Conservation (phyloP, 2,888 invertebrate genomes). For the Acanthoscelides obtectus region DNA sequence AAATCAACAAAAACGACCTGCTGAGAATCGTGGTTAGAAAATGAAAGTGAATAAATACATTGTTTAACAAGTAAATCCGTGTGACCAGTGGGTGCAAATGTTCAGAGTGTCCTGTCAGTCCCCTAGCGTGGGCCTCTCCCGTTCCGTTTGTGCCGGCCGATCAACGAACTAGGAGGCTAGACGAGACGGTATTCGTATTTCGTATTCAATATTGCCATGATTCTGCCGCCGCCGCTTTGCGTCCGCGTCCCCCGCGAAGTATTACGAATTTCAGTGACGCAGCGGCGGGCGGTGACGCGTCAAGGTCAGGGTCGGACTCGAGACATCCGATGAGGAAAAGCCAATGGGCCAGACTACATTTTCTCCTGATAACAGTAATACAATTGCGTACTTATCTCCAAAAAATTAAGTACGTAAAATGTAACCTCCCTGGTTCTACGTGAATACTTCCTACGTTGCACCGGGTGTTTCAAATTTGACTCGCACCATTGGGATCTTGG, state of each 20-base stretch:
- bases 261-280: not conserved
- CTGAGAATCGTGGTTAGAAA: not conserved
- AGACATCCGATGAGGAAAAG: not conserved
- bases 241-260: not conserved
- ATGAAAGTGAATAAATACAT: not conserved
- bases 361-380: too few relatives aligned
- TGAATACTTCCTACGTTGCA: too few relatives aligned
- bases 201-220: not conserved
- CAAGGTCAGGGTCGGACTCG: not conserved
- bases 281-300: not conserved
- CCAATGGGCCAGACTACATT: not conserved
- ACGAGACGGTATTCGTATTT: not conserved
- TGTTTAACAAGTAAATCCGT: not conserved
- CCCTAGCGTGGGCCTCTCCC: not conserved
- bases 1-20: too few relatives aligned
- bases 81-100: not conserved
- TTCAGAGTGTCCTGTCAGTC: not conserved
- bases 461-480: too few relatives aligned
- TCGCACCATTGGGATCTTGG: too few relatives aligned
- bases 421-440: too few relatives aligned
- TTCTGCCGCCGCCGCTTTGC: too few relatives aligned
- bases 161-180: not conserved
- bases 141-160: too few relatives aligned
- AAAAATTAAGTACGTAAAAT: too few relatives aligned
- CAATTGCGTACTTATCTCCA: too few relatives aligned